These are phyloP conservation scores for rabbit (Oryctolagus cuniculus) DNA, from an alignment of 2,113 vertebrate species.

Conservation along the genomic window mOryCun1.1 NC_091440.1:110250001-110250500, in stretches of 20 bases:
- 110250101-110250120: not conserved
- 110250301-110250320: not conserved
- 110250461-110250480: no score
- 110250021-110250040: no score
- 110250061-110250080: no score
- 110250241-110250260: not conserved
- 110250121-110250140: slow-evolving; percentile 35
- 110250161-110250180: not conserved
- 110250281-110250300: not conserved
- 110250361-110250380: not conserved
- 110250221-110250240: slow-evolving; percentile 18
- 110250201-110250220: not conserved
- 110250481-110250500: no score
- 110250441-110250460: no score
- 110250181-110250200: slow-evolving; percentile 28
- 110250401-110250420: slow-evolving; percentile 30
- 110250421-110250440: not conserved
- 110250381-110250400: not conserved
- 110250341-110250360: not conserved
- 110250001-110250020: no score
- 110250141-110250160: not conserved
- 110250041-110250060: no score
- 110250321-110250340: slow-evolving; percentile 45
- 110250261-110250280: not conserved
- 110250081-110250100: no score